phyloP scores from a whole-genome alignment of 2,888 invertebrate genomes.

The Tachina fera region DNA sequence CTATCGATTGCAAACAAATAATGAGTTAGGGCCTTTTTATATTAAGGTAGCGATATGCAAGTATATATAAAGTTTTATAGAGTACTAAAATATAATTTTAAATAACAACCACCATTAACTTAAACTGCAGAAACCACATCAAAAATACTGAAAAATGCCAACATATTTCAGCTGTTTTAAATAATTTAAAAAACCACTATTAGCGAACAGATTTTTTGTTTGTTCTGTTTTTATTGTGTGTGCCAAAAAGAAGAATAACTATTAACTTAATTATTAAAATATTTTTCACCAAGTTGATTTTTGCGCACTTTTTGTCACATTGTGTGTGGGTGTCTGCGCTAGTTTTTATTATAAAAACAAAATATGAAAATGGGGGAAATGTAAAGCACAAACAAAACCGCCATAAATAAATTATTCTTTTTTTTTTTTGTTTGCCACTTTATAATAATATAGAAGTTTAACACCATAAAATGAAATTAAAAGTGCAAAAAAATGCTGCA shows the following conservation, averaged over 20 bases:
- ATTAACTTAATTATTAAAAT: conserved; percentile 48
- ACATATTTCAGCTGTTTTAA: not conserved
- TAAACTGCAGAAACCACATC: too few species aligned
- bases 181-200: not conserved
- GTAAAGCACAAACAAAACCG: conserved; percentile 27
- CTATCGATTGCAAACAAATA: too few species aligned
- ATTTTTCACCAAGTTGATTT: conserved; percentile 15
- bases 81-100: too few species aligned
- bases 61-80: too few species aligned
- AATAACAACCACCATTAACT: too few species aligned
- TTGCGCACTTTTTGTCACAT: not conserved
- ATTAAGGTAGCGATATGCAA: too few species aligned
- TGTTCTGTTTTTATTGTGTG: not conserved
- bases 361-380: not conserved
- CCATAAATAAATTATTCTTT: conserved; percentile 53
- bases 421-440: conserved; percentile 31
- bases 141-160: not conserved
- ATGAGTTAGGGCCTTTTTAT: too few species aligned
- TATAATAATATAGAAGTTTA: conserved; percentile 13
- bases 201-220: not conserved
- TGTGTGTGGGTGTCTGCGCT: not conserved
- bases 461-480: conserved; percentile 26
- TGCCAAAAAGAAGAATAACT: not conserved
- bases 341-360: conserved; percentile 16
- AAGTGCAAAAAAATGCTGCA: not conserved